These are phyloP conservation scores for Salvelinus alpinus DNA, from an alignment of 2,113 vertebrate genomes.

Conservation along the genomic window DNA sequence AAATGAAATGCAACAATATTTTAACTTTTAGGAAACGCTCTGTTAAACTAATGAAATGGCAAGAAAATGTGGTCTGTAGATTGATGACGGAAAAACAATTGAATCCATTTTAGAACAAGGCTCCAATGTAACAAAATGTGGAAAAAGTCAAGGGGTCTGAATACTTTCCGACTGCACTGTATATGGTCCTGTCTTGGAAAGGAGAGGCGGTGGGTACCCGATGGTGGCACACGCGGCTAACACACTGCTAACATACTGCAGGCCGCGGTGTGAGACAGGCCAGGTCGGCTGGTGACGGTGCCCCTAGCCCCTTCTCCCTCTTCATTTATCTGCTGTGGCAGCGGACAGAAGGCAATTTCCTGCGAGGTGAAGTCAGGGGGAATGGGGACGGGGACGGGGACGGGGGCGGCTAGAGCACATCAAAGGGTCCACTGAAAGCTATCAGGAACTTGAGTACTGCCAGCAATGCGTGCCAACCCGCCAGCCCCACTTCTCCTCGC, in stretches of 20 bases:
- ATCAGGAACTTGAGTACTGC: conserved; percentile 65
- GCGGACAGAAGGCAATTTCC: conserved; percentile 78
- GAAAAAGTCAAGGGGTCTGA: too few species aligned
- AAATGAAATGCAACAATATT: too few species aligned
- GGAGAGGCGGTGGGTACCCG: conserved; percentile 22
- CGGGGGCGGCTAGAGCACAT: conserved; percentile 61
- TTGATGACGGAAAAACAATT: too few species aligned
- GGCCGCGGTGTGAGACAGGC: conserved; percentile 70
- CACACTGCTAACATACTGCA: conserved; percentile 46
- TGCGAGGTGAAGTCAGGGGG: conserved; percentile 66
- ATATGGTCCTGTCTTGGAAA: conserved; percentile 10
- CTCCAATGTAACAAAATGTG: too few species aligned
- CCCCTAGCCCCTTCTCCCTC: conserved; percentile 70
- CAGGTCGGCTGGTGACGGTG: conserved; percentile 70
- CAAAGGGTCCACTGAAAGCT: conserved; percentile 69
- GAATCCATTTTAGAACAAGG: too few species aligned
- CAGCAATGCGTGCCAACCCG: conserved; percentile 73
- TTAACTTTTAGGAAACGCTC: too few species aligned
- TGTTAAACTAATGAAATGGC: too few species aligned
- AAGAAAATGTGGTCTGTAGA: too few species aligned
- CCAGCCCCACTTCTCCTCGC: conserved; percentile 51
- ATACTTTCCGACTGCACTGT: background rate
- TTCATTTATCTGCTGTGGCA: conserved; percentile 77
- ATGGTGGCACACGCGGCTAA: conserved; percentile 32
- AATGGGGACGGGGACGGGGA: conserved; percentile 16